These are phyloP conservation scores for Tyrophagus putrescentiae DNA, from an alignment of 1,140 invertebrate genomes.

Conservation along the genomic window DNA sequence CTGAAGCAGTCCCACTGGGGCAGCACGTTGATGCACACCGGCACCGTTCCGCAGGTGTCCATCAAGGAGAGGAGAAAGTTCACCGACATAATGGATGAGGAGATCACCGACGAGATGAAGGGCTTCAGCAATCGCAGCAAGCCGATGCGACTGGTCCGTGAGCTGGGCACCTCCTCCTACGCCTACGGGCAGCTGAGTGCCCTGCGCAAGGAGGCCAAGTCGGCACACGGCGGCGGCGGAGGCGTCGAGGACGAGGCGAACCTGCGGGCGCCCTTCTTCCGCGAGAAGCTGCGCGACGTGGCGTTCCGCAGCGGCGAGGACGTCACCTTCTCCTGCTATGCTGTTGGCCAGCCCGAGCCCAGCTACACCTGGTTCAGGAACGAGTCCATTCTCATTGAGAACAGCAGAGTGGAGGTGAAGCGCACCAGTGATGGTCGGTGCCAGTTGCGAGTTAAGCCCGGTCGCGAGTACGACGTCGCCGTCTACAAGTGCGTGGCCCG, in stretches of 20 bases:
- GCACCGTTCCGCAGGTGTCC: constrained; percentile 45
- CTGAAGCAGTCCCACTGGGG: constrained; percentile 32
- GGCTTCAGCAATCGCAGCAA: constrained; percentile 45
- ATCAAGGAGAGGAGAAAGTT: constrained; percentile 76
- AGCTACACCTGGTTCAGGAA: constrained; percentile 89
- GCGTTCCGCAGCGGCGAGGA: constrained; percentile 49
- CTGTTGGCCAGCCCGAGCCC: constrained; percentile 75
- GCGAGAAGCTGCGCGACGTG: constrained; percentile 41
- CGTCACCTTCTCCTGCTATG: constrained; percentile 45
- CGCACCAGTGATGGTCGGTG: constrained; percentile 45
- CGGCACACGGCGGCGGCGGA: not conserved
- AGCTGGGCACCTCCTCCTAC: constrained; percentile 43
- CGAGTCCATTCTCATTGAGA: constrained; percentile 65
- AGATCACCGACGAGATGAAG: constrained; percentile 75
- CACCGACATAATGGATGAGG: constrained; percentile 87
- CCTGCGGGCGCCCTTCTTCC: constrained; percentile 35
- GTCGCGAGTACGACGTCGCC: constrained; percentile 50
- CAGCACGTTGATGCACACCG: constrained; percentile 18
- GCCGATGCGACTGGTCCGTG: constrained; percentile 49
- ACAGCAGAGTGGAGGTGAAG: constrained; percentile 47
- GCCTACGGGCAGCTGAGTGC: constrained; percentile 27
- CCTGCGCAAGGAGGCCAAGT: constrained; percentile 25
- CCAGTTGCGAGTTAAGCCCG: constrained; percentile 55
- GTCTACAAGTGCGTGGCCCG: constrained; percentile 88
- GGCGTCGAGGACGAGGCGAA: not conserved